phyloP scores from a whole-genome alignment of 1,140 invertebrate species.

The Euwallacea fornicatus region DNA sequence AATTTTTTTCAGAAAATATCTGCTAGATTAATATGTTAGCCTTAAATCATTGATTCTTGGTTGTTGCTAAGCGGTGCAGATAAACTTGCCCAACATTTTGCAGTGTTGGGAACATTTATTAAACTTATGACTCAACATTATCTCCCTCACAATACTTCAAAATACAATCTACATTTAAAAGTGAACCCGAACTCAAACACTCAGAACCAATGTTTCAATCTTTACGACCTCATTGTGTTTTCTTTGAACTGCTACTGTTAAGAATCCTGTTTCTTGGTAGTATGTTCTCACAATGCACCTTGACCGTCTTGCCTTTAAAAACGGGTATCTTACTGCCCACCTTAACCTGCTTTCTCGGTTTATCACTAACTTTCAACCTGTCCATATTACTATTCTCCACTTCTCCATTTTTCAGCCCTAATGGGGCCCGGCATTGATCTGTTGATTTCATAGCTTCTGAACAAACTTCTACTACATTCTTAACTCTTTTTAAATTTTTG shows the following conservation, averaged over 20 bases:
- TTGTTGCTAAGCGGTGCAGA: no score
- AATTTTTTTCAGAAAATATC: no score
- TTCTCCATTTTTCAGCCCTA: constrained; percentile 40
- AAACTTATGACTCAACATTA: no score
- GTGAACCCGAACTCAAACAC: not conserved
- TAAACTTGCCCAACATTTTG: no score
- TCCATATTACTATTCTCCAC: constrained; percentile 21
- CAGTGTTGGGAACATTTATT: no score
- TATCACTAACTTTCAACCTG: constrained; percentile 49
- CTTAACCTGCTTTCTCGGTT: constrained; percentile 44
- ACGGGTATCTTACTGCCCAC: constrained; percentile 47
- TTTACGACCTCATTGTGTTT: constrained; percentile 44
- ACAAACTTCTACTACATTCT: constrained; percentile 26
- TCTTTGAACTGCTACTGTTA: constrained; percentile 33
- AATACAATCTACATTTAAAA: no score
- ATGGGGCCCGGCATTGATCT: constrained; percentile 42
- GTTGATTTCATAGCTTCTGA: constrained; percentile 34
- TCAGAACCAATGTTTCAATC: constrained; percentile 47
- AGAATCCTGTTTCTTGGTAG: constrained; percentile 42
- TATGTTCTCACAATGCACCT: constrained; percentile 50
- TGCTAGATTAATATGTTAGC: no score
- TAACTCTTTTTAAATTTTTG: constrained; percentile 47
- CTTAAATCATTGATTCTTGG: no score
- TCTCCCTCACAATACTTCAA: no score
- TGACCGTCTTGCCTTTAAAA: constrained; percentile 45